Evolutionary conservation across 1,140 invertebrate species (phyloP).

Genomic region (Triops cancriformis): DNA sequence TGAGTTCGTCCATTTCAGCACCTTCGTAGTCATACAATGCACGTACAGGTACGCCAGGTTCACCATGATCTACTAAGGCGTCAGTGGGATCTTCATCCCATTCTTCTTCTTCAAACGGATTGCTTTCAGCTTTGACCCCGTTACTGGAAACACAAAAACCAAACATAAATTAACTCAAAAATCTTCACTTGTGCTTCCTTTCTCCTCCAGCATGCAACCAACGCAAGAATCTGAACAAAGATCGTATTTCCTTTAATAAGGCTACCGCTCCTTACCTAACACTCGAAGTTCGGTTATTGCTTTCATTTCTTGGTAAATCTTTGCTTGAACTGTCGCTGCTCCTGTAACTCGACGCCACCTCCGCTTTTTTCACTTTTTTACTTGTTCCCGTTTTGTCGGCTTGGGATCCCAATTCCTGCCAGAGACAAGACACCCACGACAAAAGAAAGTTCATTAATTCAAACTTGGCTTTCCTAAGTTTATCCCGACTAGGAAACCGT

Average conservation of each 20-base stretch:
- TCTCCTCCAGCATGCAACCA: neutral
- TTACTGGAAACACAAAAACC: constrained; percentile 29
- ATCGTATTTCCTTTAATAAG: neutral
- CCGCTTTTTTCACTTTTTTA: constrained; percentile 39
- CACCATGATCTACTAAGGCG: constrained; percentile 77
- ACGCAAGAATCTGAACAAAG: too few species aligned
- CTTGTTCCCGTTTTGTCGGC: constrained; percentile 48
- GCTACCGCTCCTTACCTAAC: constrained; percentile 32
- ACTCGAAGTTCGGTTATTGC: constrained; percentile 31
- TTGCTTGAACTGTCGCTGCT: constrained; percentile 22
- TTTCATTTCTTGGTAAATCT: constrained; percentile 17
- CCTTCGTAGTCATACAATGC: constrained; percentile 95
- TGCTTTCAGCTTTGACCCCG: constrained; percentile 41
- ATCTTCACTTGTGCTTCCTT: neutral
- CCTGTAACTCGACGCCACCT: constrained; percentile 41
- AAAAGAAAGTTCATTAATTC: neutral
- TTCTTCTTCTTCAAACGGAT: constrained; percentile 51
- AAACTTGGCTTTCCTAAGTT: neutral
- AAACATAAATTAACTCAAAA: neutral
- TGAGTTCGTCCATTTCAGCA: constrained; percentile 91
- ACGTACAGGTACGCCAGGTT: constrained; percentile 84
- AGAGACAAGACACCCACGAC: neutral
- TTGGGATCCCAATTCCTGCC: constrained; percentile 45
- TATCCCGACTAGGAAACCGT: neutral
- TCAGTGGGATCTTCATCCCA: constrained; percentile 60